Conservation (phyloP, 2,113 vertebrate genomes). For the Papio anubis region DNA sequence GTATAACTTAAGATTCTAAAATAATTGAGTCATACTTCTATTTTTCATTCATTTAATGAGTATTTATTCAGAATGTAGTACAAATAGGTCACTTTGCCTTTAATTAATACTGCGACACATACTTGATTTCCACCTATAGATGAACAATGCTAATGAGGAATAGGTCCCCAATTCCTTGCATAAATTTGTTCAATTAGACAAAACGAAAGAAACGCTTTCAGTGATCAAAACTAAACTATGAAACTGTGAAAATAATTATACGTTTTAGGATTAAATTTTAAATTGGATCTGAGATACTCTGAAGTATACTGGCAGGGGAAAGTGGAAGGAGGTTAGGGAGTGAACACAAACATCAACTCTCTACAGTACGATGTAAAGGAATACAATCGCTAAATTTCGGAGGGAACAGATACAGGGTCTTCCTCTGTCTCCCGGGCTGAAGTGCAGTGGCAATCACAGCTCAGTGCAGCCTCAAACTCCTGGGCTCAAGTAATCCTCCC, state of each 20-base stretch:
- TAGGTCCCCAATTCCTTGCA: background rate
- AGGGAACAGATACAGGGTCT: no score
- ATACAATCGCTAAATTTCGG: background rate
- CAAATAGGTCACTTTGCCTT: background rate
- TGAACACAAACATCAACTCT: background rate
- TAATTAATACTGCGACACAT: conserved; percentile 9
- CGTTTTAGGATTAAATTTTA: background rate
- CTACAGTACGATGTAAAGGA: background rate
- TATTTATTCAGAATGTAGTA: background rate
- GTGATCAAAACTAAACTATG: background rate
- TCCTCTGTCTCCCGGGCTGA: no score
- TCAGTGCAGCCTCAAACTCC: no score
- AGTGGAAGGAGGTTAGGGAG: background rate
- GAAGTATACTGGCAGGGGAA: background rate
- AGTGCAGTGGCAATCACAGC: no score
- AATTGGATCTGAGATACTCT: background rate
- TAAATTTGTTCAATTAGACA: background rate
- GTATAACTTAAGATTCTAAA: conserved; percentile 5
- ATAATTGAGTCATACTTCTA: background rate
- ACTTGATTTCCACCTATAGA: background rate
- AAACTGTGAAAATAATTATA: background rate
- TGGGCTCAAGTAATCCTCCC: no score
- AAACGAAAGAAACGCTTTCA: background rate
- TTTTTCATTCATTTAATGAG: background rate
- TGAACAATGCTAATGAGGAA: background rate